phyloP scores from a whole-genome alignment of 92 coral and sea anemone genomes.

The Diadumene lineata region DNA sequence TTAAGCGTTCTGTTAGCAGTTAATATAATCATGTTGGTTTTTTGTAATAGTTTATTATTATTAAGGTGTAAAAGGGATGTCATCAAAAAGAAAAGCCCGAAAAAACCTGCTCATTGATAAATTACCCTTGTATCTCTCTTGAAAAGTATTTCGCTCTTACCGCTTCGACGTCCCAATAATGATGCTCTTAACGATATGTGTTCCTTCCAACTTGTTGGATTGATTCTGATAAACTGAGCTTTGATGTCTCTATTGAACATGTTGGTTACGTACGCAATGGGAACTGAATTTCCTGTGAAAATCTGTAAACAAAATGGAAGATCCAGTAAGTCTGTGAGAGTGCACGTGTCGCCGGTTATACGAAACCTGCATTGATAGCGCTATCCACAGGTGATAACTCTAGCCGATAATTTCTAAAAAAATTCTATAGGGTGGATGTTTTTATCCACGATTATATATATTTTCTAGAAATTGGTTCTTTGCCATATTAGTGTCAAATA shows the following conservation, averaged over 20 bases:
- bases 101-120: background rate
- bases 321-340: background rate
- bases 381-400: background rate
- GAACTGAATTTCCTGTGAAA: constrained; percentile 15
- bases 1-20: background rate
- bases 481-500: no score
- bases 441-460: no score
- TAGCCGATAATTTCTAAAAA: no score
- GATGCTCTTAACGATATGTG: constrained; percentile 9
- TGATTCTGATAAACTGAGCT: constrained; percentile 22
- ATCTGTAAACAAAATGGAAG: background rate
- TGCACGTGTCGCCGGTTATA: background rate
- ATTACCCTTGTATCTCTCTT: background rate
- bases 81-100: no score
- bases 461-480: no score
- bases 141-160: background rate
- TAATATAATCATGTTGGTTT: background rate
- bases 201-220: constrained; percentile 5
- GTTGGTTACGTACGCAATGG: constrained; percentile 17
- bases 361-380: background rate
- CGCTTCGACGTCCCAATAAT: constrained; percentile 22
- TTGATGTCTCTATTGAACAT: constrained; percentile 23
- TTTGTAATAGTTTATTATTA: background rate
- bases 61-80: no score
- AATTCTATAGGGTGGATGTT: no score